Evolutionary conservation across 1,140 invertebrate species (phyloP).

Genomic region (Drosophila erecta): DNA sequence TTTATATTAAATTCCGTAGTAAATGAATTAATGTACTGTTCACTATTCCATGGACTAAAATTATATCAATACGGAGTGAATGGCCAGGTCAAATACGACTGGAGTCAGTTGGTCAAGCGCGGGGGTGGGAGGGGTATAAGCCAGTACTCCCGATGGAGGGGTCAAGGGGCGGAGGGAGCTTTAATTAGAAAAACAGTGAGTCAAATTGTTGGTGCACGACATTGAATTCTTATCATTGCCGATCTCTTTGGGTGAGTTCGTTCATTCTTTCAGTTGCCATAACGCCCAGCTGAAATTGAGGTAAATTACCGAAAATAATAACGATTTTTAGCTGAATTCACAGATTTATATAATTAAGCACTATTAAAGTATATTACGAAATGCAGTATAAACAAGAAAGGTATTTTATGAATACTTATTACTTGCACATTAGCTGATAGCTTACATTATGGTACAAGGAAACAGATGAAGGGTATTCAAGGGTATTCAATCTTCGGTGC

Average conservation of each 20-base stretch:
- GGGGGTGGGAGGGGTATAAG: neutral
- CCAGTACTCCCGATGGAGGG: neutral
- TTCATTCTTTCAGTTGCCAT: neutral
- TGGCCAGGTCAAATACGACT: conserved; percentile 14
- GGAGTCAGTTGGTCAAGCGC: conserved; percentile 61
- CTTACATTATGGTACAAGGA: too few species aligned
- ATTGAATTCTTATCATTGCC: conserved; percentile 50
- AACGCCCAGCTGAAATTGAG: too few species aligned
- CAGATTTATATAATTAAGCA: too few species aligned
- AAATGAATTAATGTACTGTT: too few species aligned
- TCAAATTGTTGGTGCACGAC: conserved; percentile 68
- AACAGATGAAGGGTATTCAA: neutral
- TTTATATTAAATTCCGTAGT: conserved; percentile 10
- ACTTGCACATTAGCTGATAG: too few species aligned
- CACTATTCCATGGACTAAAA: too few species aligned
- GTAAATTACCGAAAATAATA: too few species aligned
- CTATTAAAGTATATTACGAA: too few species aligned
- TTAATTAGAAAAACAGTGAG: conserved; percentile 71
- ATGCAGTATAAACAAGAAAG: too few species aligned
- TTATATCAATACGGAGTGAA: conserved; percentile 28
- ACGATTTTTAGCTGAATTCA: too few species aligned
- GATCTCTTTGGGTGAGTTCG: neutral
- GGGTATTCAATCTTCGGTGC: conserved; percentile 6
- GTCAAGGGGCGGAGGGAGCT: conserved; percentile 12
- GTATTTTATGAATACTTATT: too few species aligned